Percentiles rank a stretch among this genome's conserved stretches.
Evolutionary conservation across 1,140 invertebrate genomes (phyloP).

Genomic region (Zaprionus taronus): DNA sequence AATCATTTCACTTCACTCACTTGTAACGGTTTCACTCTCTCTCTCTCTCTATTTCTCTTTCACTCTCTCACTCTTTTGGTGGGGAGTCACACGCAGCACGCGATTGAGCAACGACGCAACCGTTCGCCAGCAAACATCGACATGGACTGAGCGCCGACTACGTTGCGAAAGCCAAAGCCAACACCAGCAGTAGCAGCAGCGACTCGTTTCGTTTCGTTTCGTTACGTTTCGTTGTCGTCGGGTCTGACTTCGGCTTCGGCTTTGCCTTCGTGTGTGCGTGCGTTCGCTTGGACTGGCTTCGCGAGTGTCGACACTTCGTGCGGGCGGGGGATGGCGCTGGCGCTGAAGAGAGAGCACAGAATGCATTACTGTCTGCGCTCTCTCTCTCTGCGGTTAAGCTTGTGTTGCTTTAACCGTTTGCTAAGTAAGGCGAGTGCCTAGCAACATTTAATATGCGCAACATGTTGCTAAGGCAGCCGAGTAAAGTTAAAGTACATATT

Average conservation of each 20-base stretch:
- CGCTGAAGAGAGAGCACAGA: conserved; percentile 18
- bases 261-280: conserved; percentile 7
- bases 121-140: conserved; percentile 74
- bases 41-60: neutral
- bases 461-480: conserved; percentile 15
- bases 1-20: conserved; percentile 30
- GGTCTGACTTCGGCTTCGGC: conserved; percentile 1
- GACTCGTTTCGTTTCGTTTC: conserved; percentile 14
- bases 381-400: neutral
- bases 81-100: conserved; percentile 24
- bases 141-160: conserved; percentile 65
- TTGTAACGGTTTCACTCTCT: conserved; percentile 10
- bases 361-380: conserved; percentile 8
- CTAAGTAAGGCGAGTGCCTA: conserved; percentile 1
- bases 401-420: conserved; percentile 56
- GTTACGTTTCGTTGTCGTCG: conserved; percentile 9
- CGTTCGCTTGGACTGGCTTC: neutral
- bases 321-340: conserved; percentile 10
- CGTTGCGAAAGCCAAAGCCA: conserved; percentile 49
- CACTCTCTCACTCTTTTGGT: neutral
- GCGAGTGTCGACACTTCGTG: neutral
- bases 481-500: neutral
- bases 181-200: conserved; percentile 10
- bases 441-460: conserved; percentile 51
- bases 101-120: conserved; percentile 60